phyloP scores from a whole-genome alignment of 2,797 vertebrate species.

The Garrulus glandarius region DNA sequence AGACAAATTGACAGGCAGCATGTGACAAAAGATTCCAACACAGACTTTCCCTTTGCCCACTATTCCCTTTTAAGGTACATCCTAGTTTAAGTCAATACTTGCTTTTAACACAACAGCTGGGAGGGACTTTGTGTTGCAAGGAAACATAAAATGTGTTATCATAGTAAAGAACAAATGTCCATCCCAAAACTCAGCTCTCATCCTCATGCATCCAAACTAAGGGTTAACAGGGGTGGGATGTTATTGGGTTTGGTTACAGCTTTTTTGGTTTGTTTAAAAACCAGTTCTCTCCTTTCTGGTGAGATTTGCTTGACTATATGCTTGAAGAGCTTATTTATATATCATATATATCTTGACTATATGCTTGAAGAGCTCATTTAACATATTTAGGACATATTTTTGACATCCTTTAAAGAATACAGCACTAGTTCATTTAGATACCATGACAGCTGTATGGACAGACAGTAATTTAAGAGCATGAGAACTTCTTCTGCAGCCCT shows the following conservation, averaged over 20 bases:
- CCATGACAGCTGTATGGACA: neutral
- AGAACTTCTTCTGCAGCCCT: neutral
- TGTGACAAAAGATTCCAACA: neutral
- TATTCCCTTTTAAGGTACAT: neutral
- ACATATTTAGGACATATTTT: neutral
- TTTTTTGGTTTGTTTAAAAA: neutral
- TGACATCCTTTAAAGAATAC: neutral
- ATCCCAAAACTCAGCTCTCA: neutral
- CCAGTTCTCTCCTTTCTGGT: neutral
- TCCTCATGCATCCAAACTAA: neutral
- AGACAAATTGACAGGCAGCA: neutral
- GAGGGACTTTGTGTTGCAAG: neutral
- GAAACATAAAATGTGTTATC: neutral
- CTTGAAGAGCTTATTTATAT: neutral
- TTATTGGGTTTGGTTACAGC: neutral
- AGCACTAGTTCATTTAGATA: neutral
- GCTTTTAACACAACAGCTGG: neutral
- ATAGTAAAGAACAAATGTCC: neutral
- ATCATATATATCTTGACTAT: neutral
- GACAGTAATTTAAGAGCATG: neutral
- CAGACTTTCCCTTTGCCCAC: neutral
- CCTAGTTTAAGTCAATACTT: neutral
- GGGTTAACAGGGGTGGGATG: neutral
- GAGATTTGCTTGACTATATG: neutral
- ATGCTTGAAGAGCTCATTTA: neutral